A percentile compares a stretch with the other conserved stretches of the same genome.
Evolutionary conservation across 2,113 vertebrate species (phyloP).

Genomic region (Rhipidura dahli): DNA sequence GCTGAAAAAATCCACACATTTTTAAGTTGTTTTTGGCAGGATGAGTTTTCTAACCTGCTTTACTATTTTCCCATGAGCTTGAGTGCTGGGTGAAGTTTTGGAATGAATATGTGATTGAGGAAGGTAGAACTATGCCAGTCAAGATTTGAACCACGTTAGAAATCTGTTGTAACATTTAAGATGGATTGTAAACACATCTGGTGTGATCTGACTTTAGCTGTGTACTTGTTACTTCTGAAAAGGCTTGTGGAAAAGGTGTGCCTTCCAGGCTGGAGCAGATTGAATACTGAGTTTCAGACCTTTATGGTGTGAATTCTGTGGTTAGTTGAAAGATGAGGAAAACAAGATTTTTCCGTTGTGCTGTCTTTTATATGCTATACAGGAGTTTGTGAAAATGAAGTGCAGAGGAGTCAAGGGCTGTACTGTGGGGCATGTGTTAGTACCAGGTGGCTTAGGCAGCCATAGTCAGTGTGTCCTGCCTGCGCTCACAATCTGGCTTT

Average conservation of each 20-base stretch:
- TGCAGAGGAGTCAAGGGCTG: background rate
- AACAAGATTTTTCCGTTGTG: background rate
- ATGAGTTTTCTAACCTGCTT: background rate
- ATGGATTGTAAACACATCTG: background rate
- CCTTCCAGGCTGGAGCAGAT: background rate
- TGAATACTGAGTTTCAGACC: background rate
- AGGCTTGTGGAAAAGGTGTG: background rate
- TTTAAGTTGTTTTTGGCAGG: background rate
- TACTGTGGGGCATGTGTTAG: accelerated
- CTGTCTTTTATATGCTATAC: background rate
- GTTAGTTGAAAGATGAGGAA: background rate
- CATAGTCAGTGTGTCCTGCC: accelerated
- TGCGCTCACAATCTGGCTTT: background rate
- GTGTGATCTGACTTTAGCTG: background rate
- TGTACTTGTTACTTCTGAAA: background rate
- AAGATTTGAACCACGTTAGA: background rate
- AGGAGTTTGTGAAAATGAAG: background rate
- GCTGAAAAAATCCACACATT: accelerated
- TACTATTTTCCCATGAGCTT: background rate
- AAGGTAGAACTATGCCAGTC: background rate
- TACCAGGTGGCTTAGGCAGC: background rate
- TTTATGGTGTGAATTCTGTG: background rate
- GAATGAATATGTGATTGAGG: background rate
- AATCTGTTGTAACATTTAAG: background rate
- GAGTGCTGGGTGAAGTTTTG: background rate